Base-by-base conservation (phyloP, 2,113 vertebrate genomes). In the Strix aluco region DNA sequence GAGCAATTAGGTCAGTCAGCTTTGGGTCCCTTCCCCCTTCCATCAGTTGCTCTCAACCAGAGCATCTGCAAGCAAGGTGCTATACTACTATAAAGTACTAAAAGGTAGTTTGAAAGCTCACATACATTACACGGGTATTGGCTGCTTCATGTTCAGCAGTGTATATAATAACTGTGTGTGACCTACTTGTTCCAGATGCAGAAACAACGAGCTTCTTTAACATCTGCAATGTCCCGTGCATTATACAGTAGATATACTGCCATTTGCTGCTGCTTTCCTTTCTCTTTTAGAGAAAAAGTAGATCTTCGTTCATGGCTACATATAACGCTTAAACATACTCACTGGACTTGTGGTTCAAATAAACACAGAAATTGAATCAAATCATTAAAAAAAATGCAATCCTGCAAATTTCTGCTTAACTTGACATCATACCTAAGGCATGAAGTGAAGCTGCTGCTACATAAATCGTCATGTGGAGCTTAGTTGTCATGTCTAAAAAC, bases 141-240 rank as follows among this genome's bases (percentile, higher is more conserved):
- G 78, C 96, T 94, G 78, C 88, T 81, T 70, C 38, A 2, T 93
- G 93, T 95, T 97, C 88, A 97, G 86, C 78, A 75, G 62, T n/a
- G 95, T 96, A 91, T 93, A 71, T 92, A 95, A 83, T 92, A 92
- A 96, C 90, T 94, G 3, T 71, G 81, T 92, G 86, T 96, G 96
- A 97, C 86, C 94, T 96, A 90, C 92, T 97, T 96, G 90, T 93
- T 95, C 69, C 88, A 92, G 79, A 86, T 84, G 75, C 84, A 93
- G 94, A 94, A 97, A 85, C 88, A 91, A 46, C 5, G 8, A 94
- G 82, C 89, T 90, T 3, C 89, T 95, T 90, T 85, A 89, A 86
- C 70, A 88, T 95, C 83, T 91, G 61, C 88, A 72, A 1, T 18
- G 40, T 74, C 92, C 90, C 10, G 10, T 47, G 55, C 65, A 57